These are phyloP conservation scores for Eleginops maclovinus DNA, from an alignment of 2,113 vertebrate genomes.

Conservation along the genomic window DNA sequence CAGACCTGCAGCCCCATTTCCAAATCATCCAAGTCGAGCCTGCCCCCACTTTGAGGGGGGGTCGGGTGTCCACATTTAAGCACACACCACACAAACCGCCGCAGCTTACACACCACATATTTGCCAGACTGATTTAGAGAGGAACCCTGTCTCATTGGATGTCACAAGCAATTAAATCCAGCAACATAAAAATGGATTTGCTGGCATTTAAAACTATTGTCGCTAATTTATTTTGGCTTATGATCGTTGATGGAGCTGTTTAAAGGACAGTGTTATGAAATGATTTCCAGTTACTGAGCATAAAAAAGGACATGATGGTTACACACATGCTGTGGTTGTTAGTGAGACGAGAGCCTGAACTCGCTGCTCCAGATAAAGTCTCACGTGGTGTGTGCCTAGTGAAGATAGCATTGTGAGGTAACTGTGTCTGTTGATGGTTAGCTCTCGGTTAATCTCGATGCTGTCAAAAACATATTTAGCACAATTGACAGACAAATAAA, in stretches of 20 bases:
- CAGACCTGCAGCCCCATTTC: constrained; percentile 40
- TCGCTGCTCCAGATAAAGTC: no score
- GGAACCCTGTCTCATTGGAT: constrained; percentile 42
- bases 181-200: constrained; percentile 28
- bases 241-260: constrained; percentile 29
- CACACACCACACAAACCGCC: constrained; percentile 50
- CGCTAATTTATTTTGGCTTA: constrained; percentile 9
- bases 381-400: constrained; percentile 18
- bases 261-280: constrained; percentile 2
- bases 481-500: background rate
- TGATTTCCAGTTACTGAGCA: background rate
- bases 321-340: background rate
- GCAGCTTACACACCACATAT: constrained; percentile 42
- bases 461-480: background rate
- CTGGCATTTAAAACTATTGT: constrained; percentile 35
- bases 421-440: background rate
- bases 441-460: background rate
- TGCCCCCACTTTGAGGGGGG: constrained; percentile 33
- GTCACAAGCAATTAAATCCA: constrained; percentile 58
- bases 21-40: constrained; percentile 52
- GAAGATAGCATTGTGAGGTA: constrained; percentile 16
- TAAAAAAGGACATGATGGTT: background rate
- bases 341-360: no score
- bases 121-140: constrained; percentile 43
- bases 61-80: constrained; percentile 41